Evolutionary conservation across 1,140 invertebrate species (phyloP).

Genomic region (Anthonomus grandis): DNA sequence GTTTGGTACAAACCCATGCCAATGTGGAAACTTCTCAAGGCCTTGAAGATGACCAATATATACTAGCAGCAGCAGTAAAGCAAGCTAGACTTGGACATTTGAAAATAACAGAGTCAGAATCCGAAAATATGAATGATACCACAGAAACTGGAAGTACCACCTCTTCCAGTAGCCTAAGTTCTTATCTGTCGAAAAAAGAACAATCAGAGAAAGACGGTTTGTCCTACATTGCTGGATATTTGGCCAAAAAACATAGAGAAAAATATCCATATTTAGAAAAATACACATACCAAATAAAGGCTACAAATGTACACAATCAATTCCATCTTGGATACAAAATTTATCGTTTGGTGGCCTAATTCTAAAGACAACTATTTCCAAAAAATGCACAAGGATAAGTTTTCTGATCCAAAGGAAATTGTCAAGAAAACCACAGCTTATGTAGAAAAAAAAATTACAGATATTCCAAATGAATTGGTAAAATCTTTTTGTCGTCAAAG

Average conservation of each 20-base stretch:
- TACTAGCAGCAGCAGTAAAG: too few species aligned
- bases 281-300: not conserved
- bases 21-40: too few species aligned
- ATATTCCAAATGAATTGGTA: too few species aligned
- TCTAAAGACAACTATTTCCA: not conserved
- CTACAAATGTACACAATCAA: not conserved
- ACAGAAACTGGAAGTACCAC: too few species aligned
- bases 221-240: not conserved
- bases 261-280: not conserved
- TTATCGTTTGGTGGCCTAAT: slow-evolving; percentile 3
- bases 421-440: too few species aligned
- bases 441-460: too few species aligned
- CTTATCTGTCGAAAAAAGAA: not conserved
- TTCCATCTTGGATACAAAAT: slow-evolving; percentile 1
- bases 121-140: too few species aligned
- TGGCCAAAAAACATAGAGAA: not conserved
- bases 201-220: not conserved
- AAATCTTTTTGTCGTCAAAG: too few species aligned
- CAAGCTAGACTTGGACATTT: too few species aligned
- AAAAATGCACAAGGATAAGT: not conserved
- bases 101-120: too few species aligned
- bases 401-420: not conserved
- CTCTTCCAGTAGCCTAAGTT: not conserved
- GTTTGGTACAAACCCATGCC: too few species aligned
- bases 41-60: too few species aligned